Evolutionary conservation across 1,140 invertebrate genomes (phyloP).

Genomic region (Drosophila jambulina): DNA sequence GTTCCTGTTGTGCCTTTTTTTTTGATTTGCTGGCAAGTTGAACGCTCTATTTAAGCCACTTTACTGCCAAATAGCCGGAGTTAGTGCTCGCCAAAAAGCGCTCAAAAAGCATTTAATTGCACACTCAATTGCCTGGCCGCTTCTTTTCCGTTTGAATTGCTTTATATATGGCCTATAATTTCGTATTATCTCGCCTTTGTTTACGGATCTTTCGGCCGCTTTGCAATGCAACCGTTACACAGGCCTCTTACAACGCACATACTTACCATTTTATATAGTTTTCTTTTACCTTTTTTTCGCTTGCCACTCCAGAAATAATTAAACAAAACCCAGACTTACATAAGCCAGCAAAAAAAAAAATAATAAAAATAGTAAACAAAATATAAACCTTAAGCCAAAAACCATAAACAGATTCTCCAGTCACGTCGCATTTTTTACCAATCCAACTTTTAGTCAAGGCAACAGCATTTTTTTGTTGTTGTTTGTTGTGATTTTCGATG

Average conservation of each 20-base stretch:
- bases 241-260: slow-evolving; percentile 15
- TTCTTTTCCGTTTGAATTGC: slow-evolving; percentile 17
- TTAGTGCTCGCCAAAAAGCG: slow-evolving; percentile 32
- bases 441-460: slow-evolving; percentile 33
- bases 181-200: slow-evolving; percentile 46
- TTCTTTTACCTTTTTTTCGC: background rate
- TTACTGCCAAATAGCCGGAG: slow-evolving; percentile 17
- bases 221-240: slow-evolving; percentile 47
- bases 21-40: slow-evolving; percentile 46
- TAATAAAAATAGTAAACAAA: slow-evolving; percentile 1
- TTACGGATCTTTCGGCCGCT: slow-evolving; percentile 32
- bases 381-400: slow-evolving; percentile 14
- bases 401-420: slow-evolving; percentile 39
- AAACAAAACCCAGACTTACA: slow-evolving; percentile 15
- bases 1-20: slow-evolving; percentile 6
- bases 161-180: slow-evolving; percentile 54
- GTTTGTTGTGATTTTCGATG: slow-evolving; percentile 3
- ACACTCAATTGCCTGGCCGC: slow-evolving; percentile 38
- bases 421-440: slow-evolving; percentile 47
- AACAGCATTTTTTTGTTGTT: slow-evolving; percentile 26
- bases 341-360: slow-evolving; percentile 10
- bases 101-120: slow-evolving; percentile 61
- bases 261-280: background rate
- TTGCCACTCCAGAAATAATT: slow-evolving; percentile 30
- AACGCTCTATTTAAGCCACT: slow-evolving; percentile 68